Conservation (phyloP, 1,140 invertebrate species). For the Drosophila mauritiana region DNA sequence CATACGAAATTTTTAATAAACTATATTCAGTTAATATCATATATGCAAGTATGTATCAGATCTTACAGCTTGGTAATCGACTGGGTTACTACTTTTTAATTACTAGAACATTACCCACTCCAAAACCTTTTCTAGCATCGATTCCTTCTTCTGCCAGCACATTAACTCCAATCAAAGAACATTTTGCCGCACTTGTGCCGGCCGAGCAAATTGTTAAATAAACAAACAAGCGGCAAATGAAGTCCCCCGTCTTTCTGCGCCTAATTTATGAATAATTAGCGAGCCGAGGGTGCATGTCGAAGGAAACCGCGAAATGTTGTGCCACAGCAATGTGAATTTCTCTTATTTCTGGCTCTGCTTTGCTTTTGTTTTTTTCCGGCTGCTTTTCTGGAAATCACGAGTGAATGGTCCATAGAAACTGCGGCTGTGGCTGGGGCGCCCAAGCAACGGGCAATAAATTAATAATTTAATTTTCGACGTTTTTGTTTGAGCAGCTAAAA, state of each 20-base stretch:
- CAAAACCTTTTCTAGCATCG: slow-evolving; percentile 4
- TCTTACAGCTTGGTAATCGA: background rate
- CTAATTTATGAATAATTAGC: slow-evolving; percentile 84
- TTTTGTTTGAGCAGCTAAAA: slow-evolving; percentile 56
- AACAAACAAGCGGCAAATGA: slow-evolving; percentile 66
- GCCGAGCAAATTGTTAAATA: slow-evolving; percentile 68
- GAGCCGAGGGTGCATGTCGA: slow-evolving; percentile 46
- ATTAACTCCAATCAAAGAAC: slow-evolving; percentile 82
- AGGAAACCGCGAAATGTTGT: slow-evolving; percentile 67
- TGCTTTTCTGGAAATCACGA: slow-evolving; percentile 18
- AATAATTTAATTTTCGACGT: slow-evolving; percentile 84
- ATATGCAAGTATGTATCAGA: background rate
- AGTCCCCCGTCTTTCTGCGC: slow-evolving; percentile 46
- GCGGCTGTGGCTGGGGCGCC: slow-evolving; percentile 3
- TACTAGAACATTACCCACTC: background rate
- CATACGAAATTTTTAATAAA: too few species aligned
- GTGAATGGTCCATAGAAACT: slow-evolving; percentile 47
- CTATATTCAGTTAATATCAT: background rate
- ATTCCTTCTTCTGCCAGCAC: slow-evolving; percentile 32
- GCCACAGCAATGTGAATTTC: slow-evolving; percentile 42
- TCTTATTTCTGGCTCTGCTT: slow-evolving; percentile 28
- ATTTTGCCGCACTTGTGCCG: slow-evolving; percentile 76
- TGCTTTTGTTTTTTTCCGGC: slow-evolving; percentile 23
- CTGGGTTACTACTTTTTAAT: background rate
- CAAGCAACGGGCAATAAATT: slow-evolving; percentile 74